Base-by-base conservation (phyloP, 2,113 vertebrate genomes). In the Pipa parva region DNA sequence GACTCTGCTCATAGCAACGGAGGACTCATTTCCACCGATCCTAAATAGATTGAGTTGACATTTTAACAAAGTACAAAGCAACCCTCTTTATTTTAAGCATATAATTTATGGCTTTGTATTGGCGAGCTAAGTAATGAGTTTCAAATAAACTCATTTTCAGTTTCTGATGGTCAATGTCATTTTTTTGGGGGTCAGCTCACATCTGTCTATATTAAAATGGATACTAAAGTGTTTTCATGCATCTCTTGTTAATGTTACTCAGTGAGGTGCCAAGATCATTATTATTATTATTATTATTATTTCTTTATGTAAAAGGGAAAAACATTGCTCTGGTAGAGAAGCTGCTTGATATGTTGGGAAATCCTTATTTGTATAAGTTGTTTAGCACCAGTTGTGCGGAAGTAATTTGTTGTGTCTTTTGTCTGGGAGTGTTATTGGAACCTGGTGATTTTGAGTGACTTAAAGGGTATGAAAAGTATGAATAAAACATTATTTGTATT, bases 1-100 rank as follows among this genome's bases (percentile, higher is more conserved):
- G 65, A 68, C 65, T 59, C 46, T 68, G 51, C 46, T 60, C 26
- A 59, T 29, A 52, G 56, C 22, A 68, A 68, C 65, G n/a, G 46
- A 68, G 65, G 57, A 42, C 65, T 56, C 54, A 27, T 49, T 68
- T 39, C 52, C 54, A 42, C 46, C 36, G 46, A 46, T 56, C 65
- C 56, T 29, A 51, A 51, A 24, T 56, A 68, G 56, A 68, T 68
- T 60, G 65, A 52, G 31, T 60, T 28, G 65, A 42, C 18, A 12
- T n/a, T 60, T 59, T 59, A 49, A 59, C 45, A 51, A 68, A 39
- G 29, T 60, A 60, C 31, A 60, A 42, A 51, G 18, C n/a, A 11
- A 46, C 22, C n/a, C 29, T 68, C n/a, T 59, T 37, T 59, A 5
- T 67, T 58, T 48, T 22, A 50, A 33, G 48, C 42, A 50, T 59